Conservation (phyloP, 2,888 invertebrate genomes). For the Autographa gamma region DNA sequence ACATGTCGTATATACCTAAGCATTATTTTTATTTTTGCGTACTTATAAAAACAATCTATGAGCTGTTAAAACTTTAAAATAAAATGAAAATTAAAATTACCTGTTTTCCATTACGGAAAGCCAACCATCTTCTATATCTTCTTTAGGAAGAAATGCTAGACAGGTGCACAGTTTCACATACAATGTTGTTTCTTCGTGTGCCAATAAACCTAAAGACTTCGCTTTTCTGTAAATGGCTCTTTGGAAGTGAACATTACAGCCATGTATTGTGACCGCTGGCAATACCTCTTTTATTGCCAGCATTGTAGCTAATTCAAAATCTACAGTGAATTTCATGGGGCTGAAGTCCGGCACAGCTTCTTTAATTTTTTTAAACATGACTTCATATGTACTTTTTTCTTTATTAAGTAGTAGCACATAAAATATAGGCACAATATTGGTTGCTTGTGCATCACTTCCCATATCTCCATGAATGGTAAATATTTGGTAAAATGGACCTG, state of each 20-base stretch:
- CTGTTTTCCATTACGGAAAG: too few relatives aligned
- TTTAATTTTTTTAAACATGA: constrained; percentile 16
- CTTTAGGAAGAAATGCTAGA: too few relatives aligned
- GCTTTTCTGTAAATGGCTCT: constrained; percentile 16
- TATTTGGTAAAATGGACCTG: too few relatives aligned
- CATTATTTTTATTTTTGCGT: too few relatives aligned
- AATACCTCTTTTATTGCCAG: constrained; percentile 13
- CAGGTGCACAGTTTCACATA: too few relatives aligned
- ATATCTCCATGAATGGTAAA: too few relatives aligned
- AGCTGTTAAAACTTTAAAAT: too few relatives aligned
- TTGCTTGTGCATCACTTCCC: constrained; percentile 12
- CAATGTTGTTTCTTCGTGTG: too few relatives aligned
- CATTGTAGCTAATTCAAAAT: constrained; percentile 20
- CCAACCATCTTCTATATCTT: too few relatives aligned
- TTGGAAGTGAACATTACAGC: constrained; percentile 15
- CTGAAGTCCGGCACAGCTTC: constrained; percentile 10
- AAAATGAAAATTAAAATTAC: too few relatives aligned
- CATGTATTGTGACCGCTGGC: constrained; percentile 13
- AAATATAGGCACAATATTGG: constrained; percentile 16
- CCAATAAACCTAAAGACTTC: constrained; percentile 18
- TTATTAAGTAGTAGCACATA: constrained; percentile 13
- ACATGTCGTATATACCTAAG: too few relatives aligned
- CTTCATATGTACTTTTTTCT: constrained; percentile 9
- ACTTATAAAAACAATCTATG: too few relatives aligned
- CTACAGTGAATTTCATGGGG: constrained; percentile 13